Evolutionary conservation across 2,888 invertebrate genomes (phyloP).

Genomic region (Plagodis dolabraria): DNA sequence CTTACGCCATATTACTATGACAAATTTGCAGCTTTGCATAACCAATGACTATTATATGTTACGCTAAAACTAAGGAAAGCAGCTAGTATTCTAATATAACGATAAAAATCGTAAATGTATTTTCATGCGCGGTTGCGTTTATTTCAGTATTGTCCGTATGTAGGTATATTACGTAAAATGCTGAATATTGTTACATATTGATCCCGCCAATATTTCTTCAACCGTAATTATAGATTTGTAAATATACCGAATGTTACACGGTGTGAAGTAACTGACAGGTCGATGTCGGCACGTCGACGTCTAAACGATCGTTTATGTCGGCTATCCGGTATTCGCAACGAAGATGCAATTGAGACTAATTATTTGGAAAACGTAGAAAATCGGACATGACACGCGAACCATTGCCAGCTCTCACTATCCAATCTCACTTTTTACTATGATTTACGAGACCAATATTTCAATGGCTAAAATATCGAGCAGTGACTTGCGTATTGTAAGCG

Average conservation of each 20-base stretch:
- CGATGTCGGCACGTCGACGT: constrained; percentile 12
- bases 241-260: not conserved
- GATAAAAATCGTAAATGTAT: too few relatives aligned
- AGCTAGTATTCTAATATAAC: too few relatives aligned
- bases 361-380: constrained; percentile 63
- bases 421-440: constrained; percentile 40
- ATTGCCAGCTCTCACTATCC: constrained; percentile 42
- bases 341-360: constrained; percentile 51
- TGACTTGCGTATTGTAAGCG: constrained; percentile 19
- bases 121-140: too few relatives aligned
- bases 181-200: not conserved
- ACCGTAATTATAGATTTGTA: not conserved
- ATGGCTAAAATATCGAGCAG: constrained; percentile 22
- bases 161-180: too few relatives aligned
- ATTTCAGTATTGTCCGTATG: too few relatives aligned
- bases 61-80: too few relatives aligned
- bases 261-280: constrained; percentile 9
- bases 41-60: too few relatives aligned
- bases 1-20: too few relatives aligned
- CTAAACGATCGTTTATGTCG: constrained; percentile 37
- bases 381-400: constrained; percentile 46
- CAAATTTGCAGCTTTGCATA: too few relatives aligned
- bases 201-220: not conserved
- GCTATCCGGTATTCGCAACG: constrained; percentile 40
- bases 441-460: constrained; percentile 31